phyloP scores from a whole-genome alignment of 2,113 vertebrate genomes.

The Chaetops frenatus region DNA sequence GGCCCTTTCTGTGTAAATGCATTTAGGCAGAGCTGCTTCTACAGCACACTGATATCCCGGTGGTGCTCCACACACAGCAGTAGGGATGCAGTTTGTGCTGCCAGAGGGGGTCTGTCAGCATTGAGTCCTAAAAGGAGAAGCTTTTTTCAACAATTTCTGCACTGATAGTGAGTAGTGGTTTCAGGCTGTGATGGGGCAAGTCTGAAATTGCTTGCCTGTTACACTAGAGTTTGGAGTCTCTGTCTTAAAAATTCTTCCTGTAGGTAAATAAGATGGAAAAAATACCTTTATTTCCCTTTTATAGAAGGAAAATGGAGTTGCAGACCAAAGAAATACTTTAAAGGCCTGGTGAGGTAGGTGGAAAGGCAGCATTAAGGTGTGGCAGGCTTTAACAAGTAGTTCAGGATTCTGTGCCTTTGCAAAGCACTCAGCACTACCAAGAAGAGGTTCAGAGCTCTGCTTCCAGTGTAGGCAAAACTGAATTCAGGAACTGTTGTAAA shows the following conservation, averaged over 20 bases:
- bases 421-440: background rate
- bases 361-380: background rate
- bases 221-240: background rate
- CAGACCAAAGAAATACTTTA: background rate
- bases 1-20: rapidly evolving
- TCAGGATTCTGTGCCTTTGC: background rate
- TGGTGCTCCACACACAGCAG: rapidly evolving
- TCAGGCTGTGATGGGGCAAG: background rate
- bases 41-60: rapidly evolving
- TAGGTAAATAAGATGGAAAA: background rate
- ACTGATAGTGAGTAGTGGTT: background rate
- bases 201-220: background rate
- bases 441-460: background rate
- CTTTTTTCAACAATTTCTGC: background rate
- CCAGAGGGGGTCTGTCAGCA: background rate
- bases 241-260: background rate
- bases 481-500: background rate
- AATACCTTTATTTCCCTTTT: background rate
- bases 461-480: background rate
- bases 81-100: background rate
- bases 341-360: background rate
- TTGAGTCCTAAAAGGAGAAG: background rate
- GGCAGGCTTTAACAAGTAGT: background rate
- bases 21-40: background rate
- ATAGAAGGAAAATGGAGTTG: background rate